Base-by-base conservation (phyloP, 2,113 vertebrate species). In the Istiophorus platypterus region DNA sequence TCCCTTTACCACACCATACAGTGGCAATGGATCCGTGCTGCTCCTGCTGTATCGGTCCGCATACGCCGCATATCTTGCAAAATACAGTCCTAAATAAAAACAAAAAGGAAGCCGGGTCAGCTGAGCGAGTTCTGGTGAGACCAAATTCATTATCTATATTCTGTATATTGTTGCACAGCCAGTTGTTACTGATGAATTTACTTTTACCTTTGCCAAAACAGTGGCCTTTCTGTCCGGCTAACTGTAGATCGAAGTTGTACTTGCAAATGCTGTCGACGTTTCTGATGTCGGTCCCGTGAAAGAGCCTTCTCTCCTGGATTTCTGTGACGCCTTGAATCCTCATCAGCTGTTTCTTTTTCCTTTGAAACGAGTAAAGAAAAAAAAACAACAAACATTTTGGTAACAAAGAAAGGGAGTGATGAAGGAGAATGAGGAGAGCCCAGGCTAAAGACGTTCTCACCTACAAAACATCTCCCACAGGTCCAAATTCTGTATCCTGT, bases 401-500 rank as follows among this genome's bases (percentile, higher is more conserved):
- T 67, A 11, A 54, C 0, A 70, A 57, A 9, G 0, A 11, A n/a
- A 0, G 0, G 1, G 1, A 24, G n/a, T 27, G 6, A 24, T 29
- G 4, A 0, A 52, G 4, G 2, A n/a, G 0, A 42, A 65, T 0
- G 12, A 1, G 12, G 0, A 27, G 0, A 56, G 26, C 7, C 1
- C 3, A 61, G 62, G 0, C 62, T 22, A 24, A 31, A 56, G 9
- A 39, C 2, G 0, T 10, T 41, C 78, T 94, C 91, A 97, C 97
- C 96, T 96, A 93, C 96, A 97, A 85, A 92, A 98, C 83, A 97
- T 95, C 81, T 97, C 96, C 97, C 96, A 98, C 75, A 98, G 92
- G 82, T 98, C 96, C 84, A 96, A 64, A 84, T 98, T 98, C 85
- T 98, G 96, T 91, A 97, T 97, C 93, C 97, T 96, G 78, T 90